Percentiles rank a stretch among this genome's conserved stretches.
Evolutionary conservation across 2,888 invertebrate species (phyloP).

Genomic region (Agonopterix heracliana): DNA sequence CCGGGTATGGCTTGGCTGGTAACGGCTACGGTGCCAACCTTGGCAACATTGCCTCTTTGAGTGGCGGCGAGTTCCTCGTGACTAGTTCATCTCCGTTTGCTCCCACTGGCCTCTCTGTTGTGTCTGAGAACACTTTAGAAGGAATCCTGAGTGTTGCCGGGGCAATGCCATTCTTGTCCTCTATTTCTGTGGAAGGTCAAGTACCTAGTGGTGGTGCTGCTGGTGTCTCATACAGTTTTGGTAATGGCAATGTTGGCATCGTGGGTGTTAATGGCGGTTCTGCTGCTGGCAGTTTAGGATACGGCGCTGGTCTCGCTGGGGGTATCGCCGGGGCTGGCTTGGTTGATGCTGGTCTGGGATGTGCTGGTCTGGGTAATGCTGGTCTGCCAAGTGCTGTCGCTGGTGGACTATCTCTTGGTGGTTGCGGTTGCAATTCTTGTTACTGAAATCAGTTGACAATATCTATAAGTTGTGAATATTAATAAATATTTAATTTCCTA

Average conservation of each 20-base stretch:
- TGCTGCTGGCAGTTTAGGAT: background rate
- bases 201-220: constrained; percentile 33
- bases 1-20: background rate
- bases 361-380: constrained; percentile 2
- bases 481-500: no score
- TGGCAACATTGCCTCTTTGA: constrained; percentile 12
- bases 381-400: constrained; percentile 21
- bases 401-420: background rate
- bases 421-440: background rate
- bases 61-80: constrained; percentile 24
- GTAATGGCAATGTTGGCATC: constrained; percentile 34
- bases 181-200: constrained; percentile 25
- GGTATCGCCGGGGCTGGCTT: background rate
- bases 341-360: background rate
- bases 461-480: no score
- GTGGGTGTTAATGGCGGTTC: constrained; percentile 19
- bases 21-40: background rate
- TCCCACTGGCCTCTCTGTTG: constrained; percentile 31
- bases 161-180: constrained; percentile 25
- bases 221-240: constrained; percentile 35
- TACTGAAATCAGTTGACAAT: no score
- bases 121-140: constrained; percentile 28
- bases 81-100: constrained; percentile 30
- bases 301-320: background rate
- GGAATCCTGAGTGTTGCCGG: constrained; percentile 23